Conservation (phyloP, 2,888 invertebrate genomes). For the Volucella zonaria region DNA sequence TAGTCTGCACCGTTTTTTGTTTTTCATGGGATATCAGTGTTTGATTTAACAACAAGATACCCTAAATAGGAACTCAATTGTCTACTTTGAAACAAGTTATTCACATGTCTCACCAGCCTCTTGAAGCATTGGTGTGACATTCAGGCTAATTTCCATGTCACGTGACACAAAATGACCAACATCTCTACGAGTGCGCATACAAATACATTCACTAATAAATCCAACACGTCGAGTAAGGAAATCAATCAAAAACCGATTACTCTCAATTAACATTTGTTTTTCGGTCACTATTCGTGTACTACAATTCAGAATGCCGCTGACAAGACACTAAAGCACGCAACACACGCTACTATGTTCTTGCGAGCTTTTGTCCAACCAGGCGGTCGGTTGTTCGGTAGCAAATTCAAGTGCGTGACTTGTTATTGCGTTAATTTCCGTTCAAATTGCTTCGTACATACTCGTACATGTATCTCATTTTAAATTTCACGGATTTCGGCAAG, state of each 20-base stretch:
- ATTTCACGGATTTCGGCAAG: constrained; percentile 33
- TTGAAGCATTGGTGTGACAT: too few relatives aligned
- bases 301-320: constrained; percentile 31
- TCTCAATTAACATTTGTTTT: constrained; percentile 36
- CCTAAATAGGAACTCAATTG: too few relatives aligned
- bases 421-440: constrained; percentile 2
- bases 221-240: constrained; percentile 16
- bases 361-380: background rate
- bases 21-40: too few relatives aligned
- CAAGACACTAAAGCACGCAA: constrained; percentile 30
- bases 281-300: background rate
- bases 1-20: too few relatives aligned
- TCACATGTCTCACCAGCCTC: too few relatives aligned
- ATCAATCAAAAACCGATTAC: constrained; percentile 44
- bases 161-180: too few relatives aligned
- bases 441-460: background rate
- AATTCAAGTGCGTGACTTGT: constrained; percentile 28
- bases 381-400: background rate
- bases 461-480: background rate
- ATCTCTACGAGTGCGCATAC: too few relatives aligned
- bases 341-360: constrained; percentile 41
- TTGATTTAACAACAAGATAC: too few relatives aligned
- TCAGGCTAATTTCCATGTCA: too few relatives aligned
- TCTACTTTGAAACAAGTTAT: too few relatives aligned
- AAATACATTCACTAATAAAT: background rate